These are phyloP conservation scores for Ochotona princeps DNA, from an alignment of 2,113 vertebrate genomes.

Conservation along the genomic window DNA sequence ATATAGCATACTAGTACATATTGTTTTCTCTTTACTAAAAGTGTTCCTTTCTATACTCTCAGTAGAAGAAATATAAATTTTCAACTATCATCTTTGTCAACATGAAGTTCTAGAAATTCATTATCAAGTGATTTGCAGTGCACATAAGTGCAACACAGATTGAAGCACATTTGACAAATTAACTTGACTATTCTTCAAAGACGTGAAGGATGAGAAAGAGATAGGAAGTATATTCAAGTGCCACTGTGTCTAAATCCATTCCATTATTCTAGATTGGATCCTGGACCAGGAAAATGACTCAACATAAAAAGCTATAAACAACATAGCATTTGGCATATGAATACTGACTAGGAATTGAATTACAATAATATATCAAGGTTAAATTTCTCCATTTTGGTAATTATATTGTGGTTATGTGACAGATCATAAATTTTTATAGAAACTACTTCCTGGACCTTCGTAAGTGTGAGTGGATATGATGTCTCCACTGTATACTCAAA, in stretches of 20 bases:
- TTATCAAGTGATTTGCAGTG: not conserved
- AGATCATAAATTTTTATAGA: not conserved
- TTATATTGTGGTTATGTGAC: not conserved
- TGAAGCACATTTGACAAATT: not conserved
- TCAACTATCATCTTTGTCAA: not conserved
- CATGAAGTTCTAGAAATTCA: not conserved
- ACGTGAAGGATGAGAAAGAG: not conserved
- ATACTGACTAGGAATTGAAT: not conserved
- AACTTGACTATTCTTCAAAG: not conserved
- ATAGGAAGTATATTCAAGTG: not conserved
- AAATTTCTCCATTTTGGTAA: slow-evolving; percentile 27
- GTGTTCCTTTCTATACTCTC: slow-evolving; percentile 7
- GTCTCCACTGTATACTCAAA: not conserved
- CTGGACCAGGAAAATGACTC: not conserved
- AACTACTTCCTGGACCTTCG: not conserved
- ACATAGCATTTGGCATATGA: not conserved
- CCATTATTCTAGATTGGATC: not conserved
- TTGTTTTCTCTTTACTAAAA: slow-evolving; percentile 31
- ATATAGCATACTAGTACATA: not conserved
- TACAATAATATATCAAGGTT: not conserved
- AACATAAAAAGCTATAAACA: not conserved
- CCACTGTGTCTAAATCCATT: not conserved
- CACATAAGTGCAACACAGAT: not conserved
- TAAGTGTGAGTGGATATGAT: not conserved
- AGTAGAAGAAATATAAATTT: not conserved